These are phyloP conservation scores for Pemphigus obesinymphae DNA, from an alignment of 1,140 invertebrate species.

Conservation along the genomic window DNA sequence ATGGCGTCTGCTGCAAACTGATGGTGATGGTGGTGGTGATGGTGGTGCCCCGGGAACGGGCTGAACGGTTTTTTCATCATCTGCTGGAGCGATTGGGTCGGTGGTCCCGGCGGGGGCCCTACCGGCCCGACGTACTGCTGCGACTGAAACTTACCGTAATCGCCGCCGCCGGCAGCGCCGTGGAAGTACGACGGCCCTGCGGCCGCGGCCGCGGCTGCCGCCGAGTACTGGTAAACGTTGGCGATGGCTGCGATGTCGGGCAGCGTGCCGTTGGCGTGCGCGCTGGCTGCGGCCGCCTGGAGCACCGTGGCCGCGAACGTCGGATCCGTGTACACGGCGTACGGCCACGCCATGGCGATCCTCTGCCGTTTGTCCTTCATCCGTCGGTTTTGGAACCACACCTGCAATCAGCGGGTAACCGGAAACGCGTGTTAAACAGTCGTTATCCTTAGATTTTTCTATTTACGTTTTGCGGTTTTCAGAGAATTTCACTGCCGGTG, in stretches of 20 bases:
- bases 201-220: constrained; percentile 7
- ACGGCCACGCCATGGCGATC: constrained; percentile 90
- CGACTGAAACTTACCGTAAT: constrained; percentile 39
- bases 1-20: neutral
- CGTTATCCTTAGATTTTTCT: too few species aligned
- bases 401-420: constrained; percentile 58
- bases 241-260: constrained; percentile 49
- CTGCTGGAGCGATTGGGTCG: constrained; percentile 29
- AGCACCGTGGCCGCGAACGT: constrained; percentile 84
- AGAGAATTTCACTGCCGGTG: too few species aligned
- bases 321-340: constrained; percentile 88
- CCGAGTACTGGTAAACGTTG: constrained; percentile 48
- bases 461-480: too few species aligned
- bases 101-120: neutral
- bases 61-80: constrained; percentile 27
- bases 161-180: neutral
- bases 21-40: constrained; percentile 41
- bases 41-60: constrained; percentile 48
- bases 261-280: constrained; percentile 43
- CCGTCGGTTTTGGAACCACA: constrained; percentile 98
- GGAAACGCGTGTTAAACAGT: neutral
- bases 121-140: constrained; percentile 43
- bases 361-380: constrained; percentile 98
- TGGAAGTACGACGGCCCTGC: constrained; percentile 29
- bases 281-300: constrained; percentile 66